Percentiles rank a stretch among this genome's conserved stretches.
These are phyloP conservation scores for Eulacestoma nigropectus DNA, from an alignment of 2,113 vertebrate species.

Conservation along the genomic window DNA sequence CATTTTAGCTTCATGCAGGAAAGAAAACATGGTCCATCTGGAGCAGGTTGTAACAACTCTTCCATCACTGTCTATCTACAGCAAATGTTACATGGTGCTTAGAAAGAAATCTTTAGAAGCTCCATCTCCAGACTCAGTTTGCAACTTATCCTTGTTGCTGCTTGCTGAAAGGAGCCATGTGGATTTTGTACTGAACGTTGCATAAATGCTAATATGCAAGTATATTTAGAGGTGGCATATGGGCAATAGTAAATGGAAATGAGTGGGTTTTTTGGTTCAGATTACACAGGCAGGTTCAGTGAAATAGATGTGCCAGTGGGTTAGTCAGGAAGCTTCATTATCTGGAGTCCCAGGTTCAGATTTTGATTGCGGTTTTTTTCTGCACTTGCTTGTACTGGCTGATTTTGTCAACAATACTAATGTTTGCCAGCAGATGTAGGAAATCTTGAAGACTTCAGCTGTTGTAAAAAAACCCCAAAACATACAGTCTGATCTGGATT, in stretches of 20 bases:
- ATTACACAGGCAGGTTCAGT: not conserved
- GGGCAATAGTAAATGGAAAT: constrained; percentile 3
- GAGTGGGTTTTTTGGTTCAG: not conserved
- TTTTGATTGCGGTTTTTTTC: not conserved
- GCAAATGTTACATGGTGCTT: not conserved
- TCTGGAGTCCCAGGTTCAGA: not conserved
- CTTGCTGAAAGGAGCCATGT: constrained; percentile 31
- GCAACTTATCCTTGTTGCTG: not conserved
- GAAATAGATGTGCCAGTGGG: not conserved
- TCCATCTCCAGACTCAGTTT: not conserved
- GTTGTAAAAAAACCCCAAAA: not conserved
- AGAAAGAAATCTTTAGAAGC: not conserved
- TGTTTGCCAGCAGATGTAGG: not conserved
- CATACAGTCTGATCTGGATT: not conserved
- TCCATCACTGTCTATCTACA: not conserved
- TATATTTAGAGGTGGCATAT: constrained; percentile 28
- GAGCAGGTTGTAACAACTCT: not conserved
- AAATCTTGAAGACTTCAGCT: not conserved
- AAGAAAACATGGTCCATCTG: not conserved
- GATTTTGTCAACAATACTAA: not conserved
- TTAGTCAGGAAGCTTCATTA: not conserved
- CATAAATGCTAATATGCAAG: not conserved
- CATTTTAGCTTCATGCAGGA: not conserved
- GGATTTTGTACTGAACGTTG: constrained; percentile 1
- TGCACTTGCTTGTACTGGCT: not conserved